Conservation (phyloP, 1,140 invertebrate species). For the Sarcophaga bullata region DNA sequence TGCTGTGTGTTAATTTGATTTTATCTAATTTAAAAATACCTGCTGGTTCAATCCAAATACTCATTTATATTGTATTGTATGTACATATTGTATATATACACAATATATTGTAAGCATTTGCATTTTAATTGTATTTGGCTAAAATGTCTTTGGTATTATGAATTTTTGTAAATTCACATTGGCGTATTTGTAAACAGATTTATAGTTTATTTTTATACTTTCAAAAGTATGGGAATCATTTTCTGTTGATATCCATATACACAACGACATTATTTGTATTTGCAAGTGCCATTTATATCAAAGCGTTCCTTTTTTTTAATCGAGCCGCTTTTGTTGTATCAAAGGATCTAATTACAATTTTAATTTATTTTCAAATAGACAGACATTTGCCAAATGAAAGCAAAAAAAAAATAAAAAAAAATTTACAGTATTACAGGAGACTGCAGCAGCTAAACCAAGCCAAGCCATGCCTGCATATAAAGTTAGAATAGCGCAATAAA, state of each 20-base stretch:
- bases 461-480: too few species aligned
- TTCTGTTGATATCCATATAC: neutral
- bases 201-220: slow-evolving; percentile 11
- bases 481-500: neutral
- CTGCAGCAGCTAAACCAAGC: neutral
- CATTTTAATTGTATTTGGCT: neutral
- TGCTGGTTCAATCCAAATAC: slow-evolving; percentile 24
- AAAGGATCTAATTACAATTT: slow-evolving; percentile 41
- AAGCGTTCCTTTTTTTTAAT: slow-evolving; percentile 33
- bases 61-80: neutral
- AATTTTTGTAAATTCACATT: neutral
- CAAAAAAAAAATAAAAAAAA: neutral
- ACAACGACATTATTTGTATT: slow-evolving; percentile 19
- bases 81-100: neutral
- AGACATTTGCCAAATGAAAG: neutral
- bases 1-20: slow-evolving; percentile 39
- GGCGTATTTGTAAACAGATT: slow-evolving; percentile 13
- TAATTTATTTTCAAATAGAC: slow-evolving; percentile 36
- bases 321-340: slow-evolving; percentile 36
- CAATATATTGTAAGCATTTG: neutral
- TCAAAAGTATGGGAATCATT: slow-evolving; percentile 16
- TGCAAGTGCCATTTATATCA: slow-evolving; percentile 24
- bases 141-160: neutral
- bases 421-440: neutral
- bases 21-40: slow-evolving; percentile 35